Evolutionary conservation across 2,113 vertebrate species (phyloP).

Genomic region (Epinephelus moara): DNA sequence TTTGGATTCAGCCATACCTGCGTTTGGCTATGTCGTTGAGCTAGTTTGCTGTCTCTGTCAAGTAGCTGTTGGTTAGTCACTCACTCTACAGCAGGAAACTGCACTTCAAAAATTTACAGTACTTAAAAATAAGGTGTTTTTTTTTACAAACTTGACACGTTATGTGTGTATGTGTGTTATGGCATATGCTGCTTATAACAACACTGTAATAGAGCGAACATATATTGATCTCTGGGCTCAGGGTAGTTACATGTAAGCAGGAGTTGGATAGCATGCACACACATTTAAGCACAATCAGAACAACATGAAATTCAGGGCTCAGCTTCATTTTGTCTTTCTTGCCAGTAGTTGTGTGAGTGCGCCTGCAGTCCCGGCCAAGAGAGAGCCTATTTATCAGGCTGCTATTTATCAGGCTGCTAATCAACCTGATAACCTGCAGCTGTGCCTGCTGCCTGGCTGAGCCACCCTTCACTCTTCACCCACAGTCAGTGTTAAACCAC

Average conservation of each 20-base stretch:
- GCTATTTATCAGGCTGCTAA: constrained; percentile 71
- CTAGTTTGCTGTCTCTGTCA: no score
- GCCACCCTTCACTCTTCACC: constrained; percentile 45
- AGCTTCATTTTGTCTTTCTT: constrained; percentile 6
- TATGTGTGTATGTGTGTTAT: neutral
- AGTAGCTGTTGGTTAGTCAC: no score
- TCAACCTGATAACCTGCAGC: constrained; percentile 72
- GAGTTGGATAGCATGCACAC: neutral
- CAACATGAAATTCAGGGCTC: constrained; percentile 27
- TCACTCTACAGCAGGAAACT: no score
- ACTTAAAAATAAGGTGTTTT: no score
- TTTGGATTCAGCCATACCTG: no score
- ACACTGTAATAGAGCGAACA: neutral
- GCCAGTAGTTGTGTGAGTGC: neutral
- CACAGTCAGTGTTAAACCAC: constrained; percentile 13
- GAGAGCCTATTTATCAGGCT: constrained; percentile 51
- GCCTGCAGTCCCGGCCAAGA: constrained; percentile 24
- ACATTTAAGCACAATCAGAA: neutral
- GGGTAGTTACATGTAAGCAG: neutral
- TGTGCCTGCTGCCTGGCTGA: constrained; percentile 59
- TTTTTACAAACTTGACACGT: no score
- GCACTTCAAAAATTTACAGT: no score
- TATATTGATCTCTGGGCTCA: neutral
- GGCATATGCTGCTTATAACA: constrained; percentile 11
- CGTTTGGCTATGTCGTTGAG: no score